Base-by-base conservation (phyloP, 2,888 invertebrate species). In the Galerucella pusilla region DNA sequence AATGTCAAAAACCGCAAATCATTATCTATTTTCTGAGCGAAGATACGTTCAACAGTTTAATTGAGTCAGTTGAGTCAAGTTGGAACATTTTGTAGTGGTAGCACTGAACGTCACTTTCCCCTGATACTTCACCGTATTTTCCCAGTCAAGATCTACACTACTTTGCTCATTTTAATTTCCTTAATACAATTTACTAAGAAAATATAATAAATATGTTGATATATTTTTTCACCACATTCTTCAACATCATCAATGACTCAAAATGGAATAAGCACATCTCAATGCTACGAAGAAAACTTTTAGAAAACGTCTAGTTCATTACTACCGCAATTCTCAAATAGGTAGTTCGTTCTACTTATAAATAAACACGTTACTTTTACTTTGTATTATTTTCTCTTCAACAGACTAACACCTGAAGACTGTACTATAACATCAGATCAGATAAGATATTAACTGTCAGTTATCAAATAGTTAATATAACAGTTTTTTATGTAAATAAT, bases 311-410 rank as follows among this genome's bases (percentile, higher is more conserved):
- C 2, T n/a, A 52, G 52, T 67, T 67, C 54, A 9, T 28, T 67
- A 54, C 11, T 67, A 67, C n/a, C 16, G 54, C 16, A 57, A 35
- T n/a, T 11, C 67, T 67, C 67, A 54, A 54, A 67, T 57, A 67
- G 52, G 54, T 28, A 28, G 49, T 66, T n/a, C 28, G 67, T 54
- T 28, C 67, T 57, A 67, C 67, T 67, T 67, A 54, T 35, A n/a
- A 52, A 54, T 35, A n/a, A 52, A 6, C 12, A 35, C 25, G 46
- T 67, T 67, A 54, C 67, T 67, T 67, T 67, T 67, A 67, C 67
- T 67, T 52, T 4, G 42, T 54, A 54, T 54, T 67, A 67, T 67
- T 67, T 67, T 67, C 67, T 67, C 67, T 67, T 67, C 28, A 57
- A 57, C 12, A 57, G 35, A 67, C 67, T n/a, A 25, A 4, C 7